A percentile compares a stretch with the other conserved stretches of the same genome.
Evolutionary conservation across 2,113 vertebrate species (phyloP).

Genomic region (Callipepla squamata): DNA sequence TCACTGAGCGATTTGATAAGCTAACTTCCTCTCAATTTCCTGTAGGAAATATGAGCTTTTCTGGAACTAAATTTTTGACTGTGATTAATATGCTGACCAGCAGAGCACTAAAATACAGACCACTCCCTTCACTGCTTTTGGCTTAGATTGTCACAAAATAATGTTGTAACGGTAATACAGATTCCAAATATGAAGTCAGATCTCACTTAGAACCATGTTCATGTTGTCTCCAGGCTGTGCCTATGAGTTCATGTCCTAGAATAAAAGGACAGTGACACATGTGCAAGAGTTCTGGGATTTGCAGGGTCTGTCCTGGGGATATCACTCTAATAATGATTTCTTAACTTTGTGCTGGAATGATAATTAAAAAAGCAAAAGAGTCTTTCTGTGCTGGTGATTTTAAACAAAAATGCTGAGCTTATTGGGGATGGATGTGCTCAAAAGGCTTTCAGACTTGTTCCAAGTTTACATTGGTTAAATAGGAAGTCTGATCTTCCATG

Average conservation of each 20-base stretch:
- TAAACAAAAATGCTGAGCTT: not conserved
- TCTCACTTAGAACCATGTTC: fast-evolving
- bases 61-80: slow-evolving; percentile 20
- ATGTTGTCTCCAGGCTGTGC: not conserved
- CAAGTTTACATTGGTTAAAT: not conserved
- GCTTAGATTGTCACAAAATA: not conserved
- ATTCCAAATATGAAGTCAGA: not conserved
- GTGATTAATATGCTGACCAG: not conserved
- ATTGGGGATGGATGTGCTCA: not conserved
- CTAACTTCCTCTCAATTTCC: not conserved
- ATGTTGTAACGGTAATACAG: fast-evolving
- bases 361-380: not conserved
- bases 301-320: not conserved
- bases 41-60: not conserved
- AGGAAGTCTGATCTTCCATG: fast-evolving
- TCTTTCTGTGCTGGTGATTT: not conserved
- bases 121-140: not conserved
- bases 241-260: fast-evolving
- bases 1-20: slow-evolving; percentile 42
- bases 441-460: not conserved
- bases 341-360: not conserved
- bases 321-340: not conserved
- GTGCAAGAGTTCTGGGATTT: not conserved
- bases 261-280: not conserved
- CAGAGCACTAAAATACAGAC: not conserved